phyloP scores from a whole-genome alignment of 2,888 invertebrate species.

The Heterodera filipjevi region DNA sequence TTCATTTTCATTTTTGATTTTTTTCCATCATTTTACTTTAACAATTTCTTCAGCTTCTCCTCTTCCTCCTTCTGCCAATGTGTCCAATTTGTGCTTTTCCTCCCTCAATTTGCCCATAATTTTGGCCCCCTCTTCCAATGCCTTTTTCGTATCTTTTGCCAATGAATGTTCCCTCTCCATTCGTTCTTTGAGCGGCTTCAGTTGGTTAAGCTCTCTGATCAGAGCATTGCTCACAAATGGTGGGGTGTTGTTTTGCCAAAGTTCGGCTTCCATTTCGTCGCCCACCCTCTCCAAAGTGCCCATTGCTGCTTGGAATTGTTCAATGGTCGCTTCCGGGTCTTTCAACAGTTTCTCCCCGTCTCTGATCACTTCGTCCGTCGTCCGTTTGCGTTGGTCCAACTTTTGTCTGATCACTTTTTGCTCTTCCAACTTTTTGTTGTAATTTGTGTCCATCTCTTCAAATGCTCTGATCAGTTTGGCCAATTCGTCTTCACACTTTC shows the following conservation, averaged over 20 bases:
- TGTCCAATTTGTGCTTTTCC: slow-evolving; percentile 25
- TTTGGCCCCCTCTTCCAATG: background rate
- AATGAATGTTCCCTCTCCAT: background rate
- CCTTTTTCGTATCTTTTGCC: background rate
- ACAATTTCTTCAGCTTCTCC: slow-evolving; percentile 21
- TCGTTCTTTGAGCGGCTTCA: background rate
- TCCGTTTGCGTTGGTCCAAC: background rate
- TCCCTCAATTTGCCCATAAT: slow-evolving; percentile 7
- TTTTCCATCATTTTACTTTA: background rate
- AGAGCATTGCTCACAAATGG: slow-evolving; percentile 13
- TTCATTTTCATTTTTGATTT: background rate
- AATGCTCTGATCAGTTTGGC: background rate
- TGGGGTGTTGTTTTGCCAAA: background rate
- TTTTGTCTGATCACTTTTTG: slow-evolving; percentile 10
- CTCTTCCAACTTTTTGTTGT: background rate
- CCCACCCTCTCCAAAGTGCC: background rate
- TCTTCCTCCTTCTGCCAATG: slow-evolving; percentile 26
- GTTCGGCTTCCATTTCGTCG: background rate
- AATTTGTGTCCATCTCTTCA: background rate
- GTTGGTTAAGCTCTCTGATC: slow-evolving; percentile 26
- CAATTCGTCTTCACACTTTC: background rate
- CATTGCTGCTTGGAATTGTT: slow-evolving; percentile 20
- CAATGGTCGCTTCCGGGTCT: slow-evolving; percentile 23
- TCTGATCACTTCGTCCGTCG: slow-evolving; percentile 13
- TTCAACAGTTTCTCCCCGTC: slow-evolving; percentile 17